phyloP scores from a whole-genome alignment of 2,888 invertebrate genomes.

The Pollenia labialis region DNA sequence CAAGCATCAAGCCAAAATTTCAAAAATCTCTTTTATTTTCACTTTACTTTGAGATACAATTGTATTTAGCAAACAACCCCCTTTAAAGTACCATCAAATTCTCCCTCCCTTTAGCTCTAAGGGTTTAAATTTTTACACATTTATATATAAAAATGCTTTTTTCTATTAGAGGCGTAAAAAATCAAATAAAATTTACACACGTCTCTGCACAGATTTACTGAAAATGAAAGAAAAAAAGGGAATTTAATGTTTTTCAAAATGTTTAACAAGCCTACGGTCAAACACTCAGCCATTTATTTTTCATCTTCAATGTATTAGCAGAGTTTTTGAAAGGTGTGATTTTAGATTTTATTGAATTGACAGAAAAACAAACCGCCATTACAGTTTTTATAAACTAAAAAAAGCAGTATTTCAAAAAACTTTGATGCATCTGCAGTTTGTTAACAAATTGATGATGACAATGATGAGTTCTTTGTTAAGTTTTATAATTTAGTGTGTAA shows the following conservation, averaged over 20 bases:
- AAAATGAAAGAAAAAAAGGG: conserved; percentile 12
- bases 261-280: conserved; percentile 69
- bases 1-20: conserved; percentile 55
- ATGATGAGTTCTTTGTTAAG: conserved; percentile 36
- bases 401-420: conserved; percentile 11
- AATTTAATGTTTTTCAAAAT: conserved; percentile 56
- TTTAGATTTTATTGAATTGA: not conserved
- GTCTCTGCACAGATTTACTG: conserved; percentile 42
- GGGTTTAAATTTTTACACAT: conserved; percentile 42
- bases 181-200: conserved; percentile 63
- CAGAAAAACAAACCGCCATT: conserved; percentile 66
- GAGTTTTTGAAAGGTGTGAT: conserved; percentile 56
- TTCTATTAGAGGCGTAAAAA: conserved; percentile 69
- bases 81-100: conserved; percentile 3
- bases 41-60: conserved; percentile 56
- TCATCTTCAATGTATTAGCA: conserved; percentile 30
- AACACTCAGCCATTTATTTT: conserved; percentile 60
- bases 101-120: conserved; percentile 21
- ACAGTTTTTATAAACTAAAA: conserved; percentile 28
- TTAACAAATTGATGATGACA: conserved; percentile 51
- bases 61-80: conserved; percentile 59
- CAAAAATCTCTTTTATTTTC: conserved; percentile 47
- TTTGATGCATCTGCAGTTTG: conserved; percentile 67
- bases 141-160: conserved; percentile 51
- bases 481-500: not conserved